Base-by-base conservation (phyloP, 2,888 invertebrate genomes). In the Lasioglossum leucozonium region DNA sequence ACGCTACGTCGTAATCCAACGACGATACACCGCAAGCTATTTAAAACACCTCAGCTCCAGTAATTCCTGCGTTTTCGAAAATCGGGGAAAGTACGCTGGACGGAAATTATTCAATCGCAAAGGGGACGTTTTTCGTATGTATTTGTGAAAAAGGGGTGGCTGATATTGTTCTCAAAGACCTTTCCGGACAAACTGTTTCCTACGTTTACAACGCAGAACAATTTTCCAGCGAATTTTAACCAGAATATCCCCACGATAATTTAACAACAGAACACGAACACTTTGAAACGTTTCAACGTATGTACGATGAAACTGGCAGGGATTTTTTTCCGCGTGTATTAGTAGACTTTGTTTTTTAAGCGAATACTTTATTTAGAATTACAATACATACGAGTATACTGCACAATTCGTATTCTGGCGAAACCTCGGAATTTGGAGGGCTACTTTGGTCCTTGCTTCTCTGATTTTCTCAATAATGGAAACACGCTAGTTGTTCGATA, bases 401-500 rank as follows among this genome's bases (percentile, higher is more conserved):
- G 42, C 4, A 42, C 11, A 42, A 3, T 42, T 42, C 5, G 22
- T 51, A 51, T 51, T 51, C 8, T 51, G 8, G 2, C 22, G 22
- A 10, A 34, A 65, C 6, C 18, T 16, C 65, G 18, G 5, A 34
- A 18, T 34, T 2, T 34, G 22, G 18, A 0, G 4, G 34, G 1
- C 18, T 37, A 37, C 18, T 67, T 10, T 22, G 4, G 18, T 22
- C 37, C 67, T 37, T 18, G 22, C 4, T 65, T 79, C n/a, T 11
- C 75, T 40, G 51, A 26, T 55, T 72, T 85, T 62, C 51, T 67
- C 75, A 80, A 80, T 84, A 77, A 22, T 55, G 75, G 55, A 87
- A 88, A 87, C 72, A 74, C 72, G 77, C 51, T 71, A 74, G 79
- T 83, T 87, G 82, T 84, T 87, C 74, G 84, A 91, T 87, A 87